Percentiles rank a stretch among this genome's conserved stretches.
Evolutionary conservation across 1,140 invertebrate species (phyloP).

Genomic region (Hormaphis cornu): DNA sequence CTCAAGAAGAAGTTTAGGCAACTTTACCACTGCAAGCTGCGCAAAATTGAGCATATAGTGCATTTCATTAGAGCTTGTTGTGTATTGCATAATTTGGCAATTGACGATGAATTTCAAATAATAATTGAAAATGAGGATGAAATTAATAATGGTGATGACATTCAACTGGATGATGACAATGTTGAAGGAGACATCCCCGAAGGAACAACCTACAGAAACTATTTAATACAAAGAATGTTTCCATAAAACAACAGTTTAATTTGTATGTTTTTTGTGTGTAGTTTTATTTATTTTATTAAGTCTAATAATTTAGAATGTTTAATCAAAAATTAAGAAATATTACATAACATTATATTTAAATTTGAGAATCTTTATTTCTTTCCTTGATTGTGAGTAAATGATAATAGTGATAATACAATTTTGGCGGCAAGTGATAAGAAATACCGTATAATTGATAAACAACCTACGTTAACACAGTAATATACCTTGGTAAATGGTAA

Average conservation of each 20-base stretch:
- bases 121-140: not conserved
- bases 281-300: no score
- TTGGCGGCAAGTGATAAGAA: not conserved
- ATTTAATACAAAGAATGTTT: not conserved
- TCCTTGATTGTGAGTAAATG: not conserved
- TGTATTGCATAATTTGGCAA: slow-evolving; percentile 4
- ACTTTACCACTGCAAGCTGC: not conserved
- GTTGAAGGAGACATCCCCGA: not conserved
- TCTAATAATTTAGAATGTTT: not conserved
- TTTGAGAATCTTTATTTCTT: no score
- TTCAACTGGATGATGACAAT: not conserved
- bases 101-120: slow-evolving; percentile 3
- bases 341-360: not conserved
- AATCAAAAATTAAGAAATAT: not conserved
- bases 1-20: slow-evolving; percentile 12
- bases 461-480: not conserved
- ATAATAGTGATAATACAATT: not conserved
- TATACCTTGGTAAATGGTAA: not conserved
- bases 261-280: not conserved
- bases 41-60: not conserved
- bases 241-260: not conserved
- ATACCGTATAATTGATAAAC: not conserved
- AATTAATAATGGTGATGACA: not conserved
- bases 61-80: slow-evolving; percentile 14
- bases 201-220: slow-evolving; percentile 2